A percentile compares a stretch with the other conserved stretches of the same genome.
phyloP scores from a whole-genome alignment of 2,888 invertebrate genomes.

The Erebia aethiops region DNA sequence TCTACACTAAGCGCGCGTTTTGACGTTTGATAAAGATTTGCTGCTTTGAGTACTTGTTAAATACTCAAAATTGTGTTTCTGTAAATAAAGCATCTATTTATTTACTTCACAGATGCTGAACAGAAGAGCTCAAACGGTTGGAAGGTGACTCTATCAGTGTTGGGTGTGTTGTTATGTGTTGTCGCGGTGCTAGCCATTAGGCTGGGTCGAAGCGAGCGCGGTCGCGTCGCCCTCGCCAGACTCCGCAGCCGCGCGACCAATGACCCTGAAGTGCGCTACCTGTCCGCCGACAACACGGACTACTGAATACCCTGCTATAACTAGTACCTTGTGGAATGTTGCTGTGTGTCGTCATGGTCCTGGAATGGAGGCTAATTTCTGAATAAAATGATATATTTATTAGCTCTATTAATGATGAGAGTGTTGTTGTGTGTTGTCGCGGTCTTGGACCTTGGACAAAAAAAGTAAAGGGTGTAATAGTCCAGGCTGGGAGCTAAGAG shows the following conservation, averaged over 20 bases:
- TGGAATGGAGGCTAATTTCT: neutral
- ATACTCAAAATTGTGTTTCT: too few species aligned
- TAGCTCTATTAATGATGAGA: too few species aligned
- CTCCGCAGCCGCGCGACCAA: constrained; percentile 50
- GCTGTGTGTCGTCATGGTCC: neutral
- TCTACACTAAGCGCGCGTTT: too few species aligned
- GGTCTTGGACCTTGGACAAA: too few species aligned
- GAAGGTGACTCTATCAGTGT: constrained; percentile 47
- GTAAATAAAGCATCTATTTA: too few species aligned
- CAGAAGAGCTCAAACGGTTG: constrained; percentile 31
- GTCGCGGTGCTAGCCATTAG: constrained; percentile 42
- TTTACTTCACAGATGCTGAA: constrained; percentile 25
- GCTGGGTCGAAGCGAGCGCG: constrained; percentile 47
- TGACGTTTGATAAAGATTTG: too few species aligned
- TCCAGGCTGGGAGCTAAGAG: too few species aligned
- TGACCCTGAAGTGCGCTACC: constrained; percentile 67
- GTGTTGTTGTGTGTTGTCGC: too few species aligned
- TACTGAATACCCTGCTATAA: neutral
- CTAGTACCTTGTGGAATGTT: neutral
- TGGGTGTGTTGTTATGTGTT: constrained; percentile 45
- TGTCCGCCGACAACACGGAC: constrained; percentile 53
- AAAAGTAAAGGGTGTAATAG: too few species aligned
- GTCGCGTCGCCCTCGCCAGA: constrained; percentile 48
- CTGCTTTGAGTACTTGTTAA: too few species aligned
- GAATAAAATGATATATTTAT: neutral